Evolutionary conservation across 2,888 invertebrate species (phyloP).

Genomic region (Zhuqinia jingwanae): DNA sequence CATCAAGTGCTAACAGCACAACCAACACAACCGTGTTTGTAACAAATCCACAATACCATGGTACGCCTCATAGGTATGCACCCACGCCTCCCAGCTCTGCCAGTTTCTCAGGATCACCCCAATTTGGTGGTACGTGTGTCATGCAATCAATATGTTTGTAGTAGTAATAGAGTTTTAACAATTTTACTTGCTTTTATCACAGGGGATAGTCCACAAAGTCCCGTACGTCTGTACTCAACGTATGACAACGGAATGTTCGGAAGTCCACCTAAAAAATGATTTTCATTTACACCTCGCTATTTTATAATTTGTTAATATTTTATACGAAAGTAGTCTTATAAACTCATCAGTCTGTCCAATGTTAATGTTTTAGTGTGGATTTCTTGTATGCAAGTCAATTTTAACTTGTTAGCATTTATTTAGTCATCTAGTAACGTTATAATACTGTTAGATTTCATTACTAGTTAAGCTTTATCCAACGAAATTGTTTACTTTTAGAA

Average conservation of each 20-base stretch:
- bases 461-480: background rate
- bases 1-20: background rate
- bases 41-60: slow-evolving; percentile 54
- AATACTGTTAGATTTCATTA: background rate
- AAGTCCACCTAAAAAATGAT: slow-evolving; percentile 25
- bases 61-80: slow-evolving; percentile 51
- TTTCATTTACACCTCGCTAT: too few relatives aligned
- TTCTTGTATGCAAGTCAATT: background rate
- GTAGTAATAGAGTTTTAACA: background rate
- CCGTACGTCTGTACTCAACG: slow-evolving; percentile 53
- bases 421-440: background rate
- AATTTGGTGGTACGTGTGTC: background rate
- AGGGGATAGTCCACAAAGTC: slow-evolving; percentile 37
- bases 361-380: too few relatives aligned
- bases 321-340: background rate
- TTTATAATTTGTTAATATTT: background rate
- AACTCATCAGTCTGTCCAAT: too few relatives aligned
- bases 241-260: slow-evolving; percentile 51
- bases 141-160: background rate
- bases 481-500: background rate
- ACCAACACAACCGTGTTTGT: slow-evolving; percentile 56
- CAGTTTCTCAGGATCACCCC: slow-evolving; percentile 34
- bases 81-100: slow-evolving; percentile 52
- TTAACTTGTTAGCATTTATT: background rate
- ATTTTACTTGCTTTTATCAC: background rate